These are phyloP conservation scores for Drosophila insularis DNA, from an alignment of 1,140 invertebrate genomes.

Conservation along the genomic window DNA sequence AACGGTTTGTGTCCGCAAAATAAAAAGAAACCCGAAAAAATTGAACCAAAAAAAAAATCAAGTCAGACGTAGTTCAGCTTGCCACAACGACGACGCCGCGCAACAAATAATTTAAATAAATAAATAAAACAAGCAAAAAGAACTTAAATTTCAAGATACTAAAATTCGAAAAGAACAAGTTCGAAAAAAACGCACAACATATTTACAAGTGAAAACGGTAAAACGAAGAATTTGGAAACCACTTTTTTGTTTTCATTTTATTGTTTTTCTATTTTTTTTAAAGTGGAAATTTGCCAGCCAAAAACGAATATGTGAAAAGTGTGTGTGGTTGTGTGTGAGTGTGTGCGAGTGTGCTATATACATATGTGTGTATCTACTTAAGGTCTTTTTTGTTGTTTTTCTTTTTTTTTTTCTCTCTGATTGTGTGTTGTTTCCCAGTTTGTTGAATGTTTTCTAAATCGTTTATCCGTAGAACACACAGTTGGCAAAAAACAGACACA, in stretches of 20 bases:
- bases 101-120: slow-evolving; percentile 52
- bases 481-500: background rate
- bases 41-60: slow-evolving; percentile 34
- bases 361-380: slow-evolving; percentile 48
- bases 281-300: slow-evolving; percentile 37
- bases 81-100: slow-evolving; percentile 62
- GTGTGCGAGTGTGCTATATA: slow-evolving; percentile 15
- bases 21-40: slow-evolving; percentile 38
- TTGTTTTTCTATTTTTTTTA: background rate
- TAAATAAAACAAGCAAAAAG: slow-evolving; percentile 29
- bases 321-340: slow-evolving; percentile 23
- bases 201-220: background rate
- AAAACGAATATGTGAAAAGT: slow-evolving; percentile 13
- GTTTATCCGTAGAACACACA: background rate
- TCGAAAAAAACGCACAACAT: slow-evolving; percentile 6
- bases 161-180: slow-evolving; percentile 26
- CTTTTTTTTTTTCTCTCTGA: too few relatives aligned
- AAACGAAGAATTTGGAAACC: background rate
- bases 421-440: slow-evolving; percentile 20
- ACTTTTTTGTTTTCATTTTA: background rate
- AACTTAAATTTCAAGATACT: background rate
- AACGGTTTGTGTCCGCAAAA: slow-evolving; percentile 35
- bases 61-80: slow-evolving; percentile 77
- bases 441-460: slow-evolving; percentile 42
- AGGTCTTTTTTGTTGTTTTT: slow-evolving; percentile 11